Percentiles rank a stretch among this genome's conserved stretches.
Conservation (phyloP, 1,140 invertebrate species). For the Anoplolepis gracilipes region DNA sequence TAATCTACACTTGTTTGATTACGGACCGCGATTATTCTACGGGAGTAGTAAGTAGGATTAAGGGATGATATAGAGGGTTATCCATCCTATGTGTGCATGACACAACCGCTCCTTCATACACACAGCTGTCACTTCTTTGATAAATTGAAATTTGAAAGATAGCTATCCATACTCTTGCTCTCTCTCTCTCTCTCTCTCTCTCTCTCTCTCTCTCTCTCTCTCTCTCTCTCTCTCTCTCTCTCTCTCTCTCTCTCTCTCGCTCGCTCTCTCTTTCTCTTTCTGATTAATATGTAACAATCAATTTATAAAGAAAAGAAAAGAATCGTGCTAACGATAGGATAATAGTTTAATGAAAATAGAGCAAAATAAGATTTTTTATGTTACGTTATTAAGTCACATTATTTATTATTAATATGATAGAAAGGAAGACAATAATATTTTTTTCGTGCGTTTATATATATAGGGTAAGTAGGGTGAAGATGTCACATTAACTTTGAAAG, state of each 20-base stretch:
- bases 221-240: too few species aligned
- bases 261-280: too few species aligned
- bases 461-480: too few species aligned
- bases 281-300: conserved; percentile 45
- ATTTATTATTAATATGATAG: background rate
- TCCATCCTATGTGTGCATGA: conserved; percentile 65
- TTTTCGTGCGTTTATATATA: background rate
- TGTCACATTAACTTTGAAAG: too few species aligned
- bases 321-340: conserved; percentile 17
- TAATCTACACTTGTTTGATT: conserved; percentile 65
- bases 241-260: too few species aligned
- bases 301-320: conserved; percentile 5
- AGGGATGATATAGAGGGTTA: conserved; percentile 67
- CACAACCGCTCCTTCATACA: conserved; percentile 60
- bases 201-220: too few species aligned
- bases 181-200: too few species aligned
- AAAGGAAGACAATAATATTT: background rate
- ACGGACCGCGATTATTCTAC: conserved; percentile 53
- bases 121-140: conserved; percentile 69
- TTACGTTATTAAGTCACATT: too few species aligned
- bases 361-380: background rate
- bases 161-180: background rate
- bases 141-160: conserved; percentile 73
- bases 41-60: conserved; percentile 69
- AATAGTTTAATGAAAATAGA: background rate